Evolutionary conservation across 2,113 vertebrate species (phyloP), one percentile per base, ranked within the genome.

Genomic region (Corynorhinus townsendii): DNA sequence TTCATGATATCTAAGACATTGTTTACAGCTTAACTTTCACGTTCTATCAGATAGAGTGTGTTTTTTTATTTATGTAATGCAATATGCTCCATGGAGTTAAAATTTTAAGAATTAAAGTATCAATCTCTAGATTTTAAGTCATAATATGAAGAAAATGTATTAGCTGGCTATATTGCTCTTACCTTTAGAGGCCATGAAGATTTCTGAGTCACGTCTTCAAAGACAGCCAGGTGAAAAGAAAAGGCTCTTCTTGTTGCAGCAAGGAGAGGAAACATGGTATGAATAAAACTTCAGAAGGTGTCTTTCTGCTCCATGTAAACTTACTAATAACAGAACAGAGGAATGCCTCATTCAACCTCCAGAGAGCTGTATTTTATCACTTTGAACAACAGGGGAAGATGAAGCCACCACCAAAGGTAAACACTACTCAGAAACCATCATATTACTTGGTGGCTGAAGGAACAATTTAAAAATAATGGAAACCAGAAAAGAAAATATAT

Each of bases 121-220:
- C 66, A 38, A 0, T 24, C 22, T 62, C 59, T 77, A 9, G 52
- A 66, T 90, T 96, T 96, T 97, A 92, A 95, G 94, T 95, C 89
- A 92, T 56, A 43, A 93, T 91, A 85, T 86, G 95, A 97, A 97
- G 96, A 97, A 95, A 68, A 40, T n/a, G 59, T 79, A 54, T 68
- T 88, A 72, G 35, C 45, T 96, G 96, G 62, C 92, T 97, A 79
- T 56, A 95, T 95, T 97, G 90, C 86, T 95, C 98, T 98, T 98
- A 99, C 98, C 98, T 98, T 98, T 98, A 96, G 97, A 98, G 96
- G 98, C 98, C 98, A 99, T 99, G 98, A 96, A 97, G 98, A 96
- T 97, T 96, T 98, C 97, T 68, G 97, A 98, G 96, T 95, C 97
- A 96, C 97, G 96, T 98, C 97, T 98, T 98, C 98, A 98, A 98